Evolutionary conservation across 2,888 invertebrate genomes (phyloP), one percentile per base, ranked within the genome.

Genomic region (Chesias legatella): DNA sequence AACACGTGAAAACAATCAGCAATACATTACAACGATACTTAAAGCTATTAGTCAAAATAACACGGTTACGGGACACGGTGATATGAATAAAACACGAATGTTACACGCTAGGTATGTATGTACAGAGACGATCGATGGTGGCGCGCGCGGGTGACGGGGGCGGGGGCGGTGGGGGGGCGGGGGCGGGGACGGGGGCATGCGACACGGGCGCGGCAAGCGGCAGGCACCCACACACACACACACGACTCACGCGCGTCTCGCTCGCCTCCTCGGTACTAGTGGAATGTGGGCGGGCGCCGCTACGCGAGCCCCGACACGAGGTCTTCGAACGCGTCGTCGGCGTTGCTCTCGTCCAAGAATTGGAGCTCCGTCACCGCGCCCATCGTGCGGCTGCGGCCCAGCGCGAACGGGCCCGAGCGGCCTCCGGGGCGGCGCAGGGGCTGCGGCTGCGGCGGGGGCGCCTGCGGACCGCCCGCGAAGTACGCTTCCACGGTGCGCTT

Each of bases 291-390:
- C 61, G 63, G 58, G 27, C 63, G 61, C 68, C n/a, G 71, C 74
- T 82, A 85, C 67, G 84, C 79, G 71, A 88, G 84, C 79, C 78
- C 89, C 84, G 90, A 89, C 89, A 96, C 94, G 63, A 96, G 90
- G 80, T 94, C 93, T 76, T 96, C 96, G 88, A 96, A 96, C 58
- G 95, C 95, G 86, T 93, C 93, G 74, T 96, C 96, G 47, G 95
- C 94, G 83, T 95, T 94, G 80, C 89, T 92, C 78, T 94, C 94
- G 79, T 94, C 94, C 67, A 92, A 88, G 70, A 90, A 82, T 68
- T 90, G 80, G 72, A 91, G 72, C 75, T 92, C 91, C 36, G 92
- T 86, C 53, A 94, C 91, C 51, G 93, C 91, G 5, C 94, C 94
- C 91, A 94, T 91, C 23, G 95, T 95, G 65, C 92, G 91, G 76